Base-by-base conservation (phyloP, 2,113 vertebrate genomes). In the Ictalurus furcatus region DNA sequence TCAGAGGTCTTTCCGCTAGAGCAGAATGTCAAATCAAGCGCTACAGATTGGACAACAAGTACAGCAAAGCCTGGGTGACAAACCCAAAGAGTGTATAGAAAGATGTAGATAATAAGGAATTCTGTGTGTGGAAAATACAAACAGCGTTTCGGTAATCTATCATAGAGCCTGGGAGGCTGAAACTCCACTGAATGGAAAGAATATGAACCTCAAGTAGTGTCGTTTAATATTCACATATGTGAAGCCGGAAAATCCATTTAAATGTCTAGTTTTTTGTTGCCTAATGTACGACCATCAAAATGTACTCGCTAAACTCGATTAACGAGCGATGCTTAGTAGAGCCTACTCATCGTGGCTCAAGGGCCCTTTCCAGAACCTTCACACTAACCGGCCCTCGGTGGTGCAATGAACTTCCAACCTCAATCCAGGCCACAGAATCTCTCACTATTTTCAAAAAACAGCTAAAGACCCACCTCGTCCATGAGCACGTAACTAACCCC, bases 21-120 rank as follows among this genome's bases (percentile, higher is more conserved):
- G 78, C 58, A 92, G 52, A 88, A 91, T 85, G 90, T 73, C 37
- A 71, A 73, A 89, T 80, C 79, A 84, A 34, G 34, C 37, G 1
- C 37, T 65, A 73, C 65, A 79, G 23, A 16, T 71, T 63, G 34
- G 63, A 40, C 85, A 84, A 71, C 85, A 73, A 76, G 85, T 73
- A 82, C 79, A 82, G 65, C 81, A 28, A 76, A 85, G 88, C 73
- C 78, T 71, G 87, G 34, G 59, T 25, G 17, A 52, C 59, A 67
- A 85, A 82, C 61, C 34, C 48, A 56, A 34, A n/a, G 17, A 21
- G 13, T 81, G 28, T 28, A 85, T 40, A 67, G 59, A 87, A 83
- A 23, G 48, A 59, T n/a, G 30, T 73, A 54, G 37, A 79, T 79
- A 83, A 88, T 40, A 37, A 44, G 48, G 48, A 59, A 58, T 54